Evolutionary conservation across 2,113 vertebrate species (phyloP), one percentile per base, ranked within the genome.

Genomic region (Myiopsitta monachus): DNA sequence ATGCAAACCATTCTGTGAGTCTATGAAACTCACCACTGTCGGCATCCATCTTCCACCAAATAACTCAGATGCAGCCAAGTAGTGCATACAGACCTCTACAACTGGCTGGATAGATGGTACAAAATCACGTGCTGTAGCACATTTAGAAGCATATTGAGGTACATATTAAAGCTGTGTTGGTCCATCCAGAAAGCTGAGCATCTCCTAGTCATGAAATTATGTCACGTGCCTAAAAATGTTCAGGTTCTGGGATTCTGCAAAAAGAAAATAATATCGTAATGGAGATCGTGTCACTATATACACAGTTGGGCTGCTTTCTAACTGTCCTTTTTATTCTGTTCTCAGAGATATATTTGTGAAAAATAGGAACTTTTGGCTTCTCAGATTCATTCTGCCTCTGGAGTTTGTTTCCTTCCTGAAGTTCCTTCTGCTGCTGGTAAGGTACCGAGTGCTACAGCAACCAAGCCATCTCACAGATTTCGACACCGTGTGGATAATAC

Each of bases 61-160:
- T n/a, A 4, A 46, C 16, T 33, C 43, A 2, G 55, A 52, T 38
- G n/a, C 51, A 67, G 51, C 36, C 69, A 67, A 24, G 28, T 9
- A 7, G 19, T 13, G 3, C 41, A 13, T 7, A 13, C 2, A 9
- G 46, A 33, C 23, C 39, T 68, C 28, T 33, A 3, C 0, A 39
- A 39, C 21, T 66, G 38, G 38, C 28, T 0, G 0, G 22, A 26
- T 4, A 26, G 4, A 1, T 33, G 36, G 79, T 26, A 49, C 46
- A 70, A 67, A 81, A 61, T 51, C 0, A 63, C 5, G 38, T 31
- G 8, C 59, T 59, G 8, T 28, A 41, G 52, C 55, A 67, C 22
- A 10, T 63, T 38, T 54, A 77, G 41, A 62, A 31, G 17, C 57
- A 67, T 33, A 10, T 18, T 44, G 31, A 10, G 49, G 31, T 43